phyloP scores from a whole-genome alignment of 1,140 invertebrate genomes.

The Aphaenogaster ashmeadi region DNA sequence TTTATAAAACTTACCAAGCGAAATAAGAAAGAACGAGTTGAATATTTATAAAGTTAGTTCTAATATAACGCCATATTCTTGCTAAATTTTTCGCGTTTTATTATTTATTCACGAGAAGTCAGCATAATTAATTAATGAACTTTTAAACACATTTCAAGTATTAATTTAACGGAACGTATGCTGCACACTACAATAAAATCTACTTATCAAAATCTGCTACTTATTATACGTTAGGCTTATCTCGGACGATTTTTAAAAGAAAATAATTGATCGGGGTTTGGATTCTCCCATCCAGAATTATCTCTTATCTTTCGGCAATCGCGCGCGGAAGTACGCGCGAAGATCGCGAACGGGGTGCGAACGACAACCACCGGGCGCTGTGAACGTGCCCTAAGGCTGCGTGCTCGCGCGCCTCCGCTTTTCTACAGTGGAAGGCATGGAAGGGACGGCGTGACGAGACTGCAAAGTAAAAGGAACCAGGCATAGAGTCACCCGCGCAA shows the following conservation, averaged over 20 bases:
- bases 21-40: not conserved
- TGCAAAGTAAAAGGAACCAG: conserved; percentile 84
- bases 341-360: conserved; percentile 45
- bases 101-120: not conserved
- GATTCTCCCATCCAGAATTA: conserved; percentile 44
- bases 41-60: not conserved
- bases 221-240: not conserved
- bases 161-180: not conserved
- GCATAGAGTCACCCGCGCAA: conserved; percentile 85
- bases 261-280: conserved; percentile 44
- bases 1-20: not conserved
- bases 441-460: conserved; percentile 85
- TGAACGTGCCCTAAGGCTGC: conserved; percentile 60
- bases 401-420: conserved; percentile 68
- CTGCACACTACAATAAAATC: not conserved
- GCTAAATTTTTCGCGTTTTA: not conserved
- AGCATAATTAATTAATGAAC: not conserved
- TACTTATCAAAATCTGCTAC: not conserved
- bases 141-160: not conserved
- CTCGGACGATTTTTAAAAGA: not conserved
- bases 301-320: conserved; percentile 64
- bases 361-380: conserved; percentile 36
- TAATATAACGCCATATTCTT: not conserved
- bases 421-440: conserved; percentile 77
- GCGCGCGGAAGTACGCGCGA: conserved; percentile 36